Conservation (phyloP, 2,113 vertebrate species). For the Calcarius ornatus region DNA sequence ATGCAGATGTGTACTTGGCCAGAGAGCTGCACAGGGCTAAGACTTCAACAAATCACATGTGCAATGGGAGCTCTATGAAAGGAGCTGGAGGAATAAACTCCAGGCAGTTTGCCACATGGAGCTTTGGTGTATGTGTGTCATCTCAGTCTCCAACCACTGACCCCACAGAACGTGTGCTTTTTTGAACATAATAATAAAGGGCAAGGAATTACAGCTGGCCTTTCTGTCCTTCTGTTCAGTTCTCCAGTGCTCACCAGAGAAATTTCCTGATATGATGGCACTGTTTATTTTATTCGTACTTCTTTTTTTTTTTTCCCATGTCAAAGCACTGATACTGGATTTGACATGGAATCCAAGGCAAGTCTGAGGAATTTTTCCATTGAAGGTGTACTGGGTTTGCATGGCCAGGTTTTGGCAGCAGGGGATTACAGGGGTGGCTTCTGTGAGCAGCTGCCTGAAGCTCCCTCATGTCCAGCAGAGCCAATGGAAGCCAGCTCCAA, state of each 20-base stretch:
- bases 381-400: neutral
- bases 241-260: neutral
- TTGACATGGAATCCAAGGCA: neutral
- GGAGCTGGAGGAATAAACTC: neutral
- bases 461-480: neutral
- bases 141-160: neutral
- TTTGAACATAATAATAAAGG: neutral
- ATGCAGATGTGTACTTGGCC: neutral
- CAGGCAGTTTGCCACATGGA: neutral
- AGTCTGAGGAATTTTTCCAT: neutral
- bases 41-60: neutral
- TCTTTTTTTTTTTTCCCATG: neutral
- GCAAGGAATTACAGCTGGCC: neutral
- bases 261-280: neutral
- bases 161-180: neutral
- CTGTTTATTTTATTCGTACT: neutral
- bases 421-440: no score
- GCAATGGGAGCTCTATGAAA: neutral
- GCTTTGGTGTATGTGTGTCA: neutral
- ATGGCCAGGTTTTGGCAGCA: neutral
- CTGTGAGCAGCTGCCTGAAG: neutral
- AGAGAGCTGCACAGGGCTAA: neutral
- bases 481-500: neutral
- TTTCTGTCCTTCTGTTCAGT: neutral
- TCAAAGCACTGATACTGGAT: neutral